Conservation (phyloP, 1,140 invertebrate species). For the Neotoxoptera formosana region DNA sequence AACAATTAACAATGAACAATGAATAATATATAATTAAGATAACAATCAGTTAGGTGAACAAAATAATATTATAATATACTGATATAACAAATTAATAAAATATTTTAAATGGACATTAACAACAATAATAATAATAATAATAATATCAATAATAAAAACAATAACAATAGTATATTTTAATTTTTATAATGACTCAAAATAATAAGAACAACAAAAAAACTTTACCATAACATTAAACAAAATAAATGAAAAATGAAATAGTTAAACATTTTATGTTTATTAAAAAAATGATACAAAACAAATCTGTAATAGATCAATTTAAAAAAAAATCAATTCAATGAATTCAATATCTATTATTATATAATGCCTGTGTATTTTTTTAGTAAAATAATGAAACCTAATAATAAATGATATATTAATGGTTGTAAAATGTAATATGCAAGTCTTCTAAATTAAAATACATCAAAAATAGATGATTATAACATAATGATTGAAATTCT, state of each 20-base stretch:
- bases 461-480: not conserved
- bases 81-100: constrained; percentile 46
- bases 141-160: not conserved
- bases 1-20: constrained; percentile 14
- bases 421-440: not conserved
- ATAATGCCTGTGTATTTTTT: not conserved
- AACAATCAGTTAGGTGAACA: not conserved
- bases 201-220: not conserved
- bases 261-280: not conserved
- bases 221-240: not conserved
- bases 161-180: not conserved
- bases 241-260: not conserved
- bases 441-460: not conserved
- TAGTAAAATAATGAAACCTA: not conserved
- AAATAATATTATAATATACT: not conserved
- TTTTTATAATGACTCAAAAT: not conserved
- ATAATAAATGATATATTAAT: not conserved
- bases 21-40: not conserved
- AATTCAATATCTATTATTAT: not conserved
- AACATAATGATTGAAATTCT: not conserved
- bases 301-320: not conserved
- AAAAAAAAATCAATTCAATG: not conserved
- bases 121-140: not conserved
- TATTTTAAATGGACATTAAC: not conserved
- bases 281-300: not conserved